Conservation (phyloP, 2,113 vertebrate genomes). For the Anoura caudifer region DNA sequence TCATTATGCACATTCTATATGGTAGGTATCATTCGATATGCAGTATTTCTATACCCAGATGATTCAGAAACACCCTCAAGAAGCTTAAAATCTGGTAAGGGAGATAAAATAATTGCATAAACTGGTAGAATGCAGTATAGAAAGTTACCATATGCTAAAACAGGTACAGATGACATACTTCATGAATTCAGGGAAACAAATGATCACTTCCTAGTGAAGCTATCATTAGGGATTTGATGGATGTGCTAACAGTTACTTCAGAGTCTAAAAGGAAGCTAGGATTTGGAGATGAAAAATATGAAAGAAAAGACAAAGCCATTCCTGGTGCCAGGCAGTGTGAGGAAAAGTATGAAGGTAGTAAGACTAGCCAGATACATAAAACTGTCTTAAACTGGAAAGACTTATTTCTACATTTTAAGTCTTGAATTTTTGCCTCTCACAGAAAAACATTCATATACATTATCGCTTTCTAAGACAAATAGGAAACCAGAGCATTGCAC, state of each 20-base stretch:
- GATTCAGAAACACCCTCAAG: not conserved
- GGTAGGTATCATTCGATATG: not conserved
- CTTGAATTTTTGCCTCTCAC: not conserved
- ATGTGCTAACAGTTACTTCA: not conserved
- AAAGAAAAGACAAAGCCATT: not conserved
- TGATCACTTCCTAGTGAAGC: not conserved
- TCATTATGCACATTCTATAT: not conserved
- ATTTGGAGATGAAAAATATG: not conserved
- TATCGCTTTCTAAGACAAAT: constrained; percentile 54
- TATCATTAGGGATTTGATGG: not conserved
- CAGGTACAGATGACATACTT: not conserved
- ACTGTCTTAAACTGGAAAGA: not conserved
- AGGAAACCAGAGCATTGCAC: not conserved
- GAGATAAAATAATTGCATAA: not conserved
- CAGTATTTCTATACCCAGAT: not conserved
- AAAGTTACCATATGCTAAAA: not conserved
- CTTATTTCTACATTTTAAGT: not conserved
- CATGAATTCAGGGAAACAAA: not conserved
- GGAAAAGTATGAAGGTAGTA: not conserved
- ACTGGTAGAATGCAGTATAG: not conserved
- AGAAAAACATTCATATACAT: not conserved
- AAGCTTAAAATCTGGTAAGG: not conserved
- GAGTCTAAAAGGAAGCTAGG: not conserved
- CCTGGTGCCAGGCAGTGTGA: not conserved
- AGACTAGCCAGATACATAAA: not conserved